Evolutionary conservation across 2,113 vertebrate species (phyloP).

Genomic region (Peromyscus californicus): DNA sequence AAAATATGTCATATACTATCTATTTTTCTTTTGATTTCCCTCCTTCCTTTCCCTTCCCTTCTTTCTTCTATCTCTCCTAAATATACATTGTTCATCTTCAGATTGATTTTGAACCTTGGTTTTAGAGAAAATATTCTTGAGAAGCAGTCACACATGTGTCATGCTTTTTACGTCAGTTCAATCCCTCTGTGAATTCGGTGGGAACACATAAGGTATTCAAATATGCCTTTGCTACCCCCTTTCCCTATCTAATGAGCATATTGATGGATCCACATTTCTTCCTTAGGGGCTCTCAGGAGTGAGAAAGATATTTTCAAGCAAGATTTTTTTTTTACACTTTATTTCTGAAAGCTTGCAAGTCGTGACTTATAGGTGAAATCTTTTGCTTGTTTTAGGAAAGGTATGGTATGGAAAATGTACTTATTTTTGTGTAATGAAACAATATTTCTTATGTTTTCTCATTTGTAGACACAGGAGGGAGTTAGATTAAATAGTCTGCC

Average conservation of each 20-base stretch:
- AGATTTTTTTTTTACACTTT: neutral
- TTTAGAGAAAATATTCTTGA: neutral
- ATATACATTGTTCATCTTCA: neutral
- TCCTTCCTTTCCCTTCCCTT: neutral
- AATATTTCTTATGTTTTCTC: neutral
- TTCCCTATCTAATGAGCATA: neutral
- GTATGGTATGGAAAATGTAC: rapidly evolving
- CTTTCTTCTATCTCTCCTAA: neutral
- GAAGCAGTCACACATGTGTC: neutral
- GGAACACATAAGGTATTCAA: neutral
- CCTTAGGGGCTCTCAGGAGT: neutral
- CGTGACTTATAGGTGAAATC: neutral
- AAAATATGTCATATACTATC: neutral
- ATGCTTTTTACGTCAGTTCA: neutral
- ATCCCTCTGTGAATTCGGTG: neutral
- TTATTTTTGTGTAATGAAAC: neutral
- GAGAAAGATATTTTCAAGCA: neutral
- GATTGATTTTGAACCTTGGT: neutral
- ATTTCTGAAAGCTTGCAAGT: neutral
- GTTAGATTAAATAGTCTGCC: neutral
- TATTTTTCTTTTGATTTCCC: neutral
- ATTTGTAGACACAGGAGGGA: neutral
- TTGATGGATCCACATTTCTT: neutral
- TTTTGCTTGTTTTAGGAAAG: neutral
- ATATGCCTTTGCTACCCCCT: neutral